These are phyloP conservation scores for Podiceps cristatus DNA, from an alignment of 2,113 vertebrate genomes.

Conservation along the genomic window DNA sequence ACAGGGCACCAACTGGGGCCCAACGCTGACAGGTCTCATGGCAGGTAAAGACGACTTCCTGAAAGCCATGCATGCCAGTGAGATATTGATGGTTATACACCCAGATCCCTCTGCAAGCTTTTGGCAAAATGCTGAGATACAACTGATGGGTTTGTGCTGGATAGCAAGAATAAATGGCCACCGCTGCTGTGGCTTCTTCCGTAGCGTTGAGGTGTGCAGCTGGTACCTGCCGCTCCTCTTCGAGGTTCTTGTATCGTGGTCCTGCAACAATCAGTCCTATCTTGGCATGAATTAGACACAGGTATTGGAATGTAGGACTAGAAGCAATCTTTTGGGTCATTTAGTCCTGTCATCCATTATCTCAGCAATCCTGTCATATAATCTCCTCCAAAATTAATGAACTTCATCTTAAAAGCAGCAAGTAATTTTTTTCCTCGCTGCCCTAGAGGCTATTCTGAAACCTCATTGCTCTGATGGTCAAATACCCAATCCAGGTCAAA, in stretches of 20 bases:
- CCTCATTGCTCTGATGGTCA: background rate
- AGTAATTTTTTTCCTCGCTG: background rate
- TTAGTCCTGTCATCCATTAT: slow-evolving; percentile 35
- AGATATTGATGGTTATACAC: background rate
- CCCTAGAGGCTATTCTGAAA: slow-evolving; percentile 3
- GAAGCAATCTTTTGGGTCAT: slow-evolving; percentile 4
- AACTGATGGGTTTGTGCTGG: background rate
- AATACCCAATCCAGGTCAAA: background rate
- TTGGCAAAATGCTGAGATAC: background rate
- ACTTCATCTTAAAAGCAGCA: slow-evolving; percentile 26
- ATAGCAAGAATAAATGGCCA: background rate
- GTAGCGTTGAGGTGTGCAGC: background rate
- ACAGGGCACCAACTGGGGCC: background rate
- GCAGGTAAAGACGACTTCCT: background rate
- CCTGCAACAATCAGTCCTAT: background rate
- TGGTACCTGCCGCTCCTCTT: background rate
- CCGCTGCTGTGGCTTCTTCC: background rate
- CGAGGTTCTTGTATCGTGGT: background rate
- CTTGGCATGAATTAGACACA: background rate
- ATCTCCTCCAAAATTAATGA: slow-evolving; percentile 48
- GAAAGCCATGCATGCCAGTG: background rate
- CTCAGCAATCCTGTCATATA: slow-evolving; percentile 9
- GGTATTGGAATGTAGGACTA: background rate
- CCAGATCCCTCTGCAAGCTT: background rate
- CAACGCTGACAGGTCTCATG: background rate